phyloP scores from a whole-genome alignment of 2,888 invertebrate genomes.

The Pemphredon lugubris region DNA sequence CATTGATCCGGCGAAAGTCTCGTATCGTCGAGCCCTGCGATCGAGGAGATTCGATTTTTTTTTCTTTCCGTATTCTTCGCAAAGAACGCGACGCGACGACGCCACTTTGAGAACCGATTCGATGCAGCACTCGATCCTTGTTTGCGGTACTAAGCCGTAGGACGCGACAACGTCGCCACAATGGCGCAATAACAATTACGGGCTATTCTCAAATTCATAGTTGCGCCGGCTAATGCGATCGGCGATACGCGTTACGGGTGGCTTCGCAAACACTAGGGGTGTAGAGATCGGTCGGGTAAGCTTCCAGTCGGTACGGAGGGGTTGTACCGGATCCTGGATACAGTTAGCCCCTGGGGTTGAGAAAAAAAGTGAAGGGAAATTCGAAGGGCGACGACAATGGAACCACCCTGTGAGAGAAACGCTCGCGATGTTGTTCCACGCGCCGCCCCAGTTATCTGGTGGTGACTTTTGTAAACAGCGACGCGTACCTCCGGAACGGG shows the following conservation, averaged over 20 bases:
- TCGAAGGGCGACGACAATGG: slow-evolving; percentile 69
- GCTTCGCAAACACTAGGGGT: slow-evolving; percentile 73
- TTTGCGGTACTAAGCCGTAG: slow-evolving; percentile 35
- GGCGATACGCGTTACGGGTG: slow-evolving; percentile 76
- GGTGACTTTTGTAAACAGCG: slow-evolving; percentile 80
- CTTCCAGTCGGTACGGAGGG: slow-evolving; percentile 37
- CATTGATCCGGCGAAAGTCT: background rate
- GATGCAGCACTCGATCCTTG: slow-evolving; percentile 23
- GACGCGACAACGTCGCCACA: slow-evolving; percentile 38
- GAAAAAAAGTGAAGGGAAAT: slow-evolving; percentile 54
- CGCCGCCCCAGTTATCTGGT: slow-evolving; percentile 77
- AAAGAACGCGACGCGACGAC: background rate
- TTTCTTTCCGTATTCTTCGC: background rate
- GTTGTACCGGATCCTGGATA: slow-evolving; percentile 40
- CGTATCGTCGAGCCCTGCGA: no score
- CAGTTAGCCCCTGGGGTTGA: slow-evolving; percentile 29
- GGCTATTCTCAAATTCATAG: slow-evolving; percentile 73
- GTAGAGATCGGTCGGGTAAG: slow-evolving; percentile 49
- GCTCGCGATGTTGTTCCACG: slow-evolving; percentile 67
- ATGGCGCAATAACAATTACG: slow-evolving; percentile 60
- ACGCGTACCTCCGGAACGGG: slow-evolving; percentile 32
- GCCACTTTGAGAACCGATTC: background rate
- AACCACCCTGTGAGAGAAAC: slow-evolving; percentile 71
- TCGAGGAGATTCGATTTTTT: no score
- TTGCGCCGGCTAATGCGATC: slow-evolving; percentile 74